Base-by-base conservation (phyloP, 2,113 vertebrate species). In the Pampusana beccarii region DNA sequence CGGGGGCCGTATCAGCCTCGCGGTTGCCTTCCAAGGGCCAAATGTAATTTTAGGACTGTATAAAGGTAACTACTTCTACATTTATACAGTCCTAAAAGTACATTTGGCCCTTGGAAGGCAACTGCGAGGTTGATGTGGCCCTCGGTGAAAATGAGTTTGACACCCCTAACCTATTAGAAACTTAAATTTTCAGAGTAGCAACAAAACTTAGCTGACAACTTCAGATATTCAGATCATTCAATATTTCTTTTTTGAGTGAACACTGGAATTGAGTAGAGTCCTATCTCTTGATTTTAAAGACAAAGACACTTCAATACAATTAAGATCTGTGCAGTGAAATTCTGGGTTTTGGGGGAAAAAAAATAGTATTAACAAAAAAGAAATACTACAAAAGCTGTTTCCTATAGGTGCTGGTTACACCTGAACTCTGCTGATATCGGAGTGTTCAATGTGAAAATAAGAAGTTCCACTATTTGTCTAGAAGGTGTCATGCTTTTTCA, bases 321-420 rank as follows among this genome's bases (percentile, higher is more conserved):
- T 81, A 46, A 71, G 21, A 64, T 69, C 8, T 67, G 9, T 2
- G 2, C 34, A 16, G 40, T 80, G 16, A n/a, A 62, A 75, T 53
- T 86, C 12, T 9, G 6, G 44, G 44, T 6, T 0, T 12, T 44
- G 65, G 29, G 15, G 9, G 5, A 2, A 12, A 44, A 4, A 16
- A 50, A 14, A 53, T 7, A 34, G 13, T 38, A 42, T 36, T 90
- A 44, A 26, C 5, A 36, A 48, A 56, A 29, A 62, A 34, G 9
- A 86, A 89, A 40, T 61, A 13, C 18, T 70, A 0, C 16, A n/a
- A 9, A 67, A 74, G 9, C 46, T 65, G 2, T 70, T 94, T 86
- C 36, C 28, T 44, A 0, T 8, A 38, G 24, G 18, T 80, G 13
- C 29, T 69, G 33, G 5, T 72, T 54, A n/a, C 11, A 13, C 5